Base-by-base conservation (phyloP, 1,140 invertebrate species). In the Drosophila bocqueti region DNA sequence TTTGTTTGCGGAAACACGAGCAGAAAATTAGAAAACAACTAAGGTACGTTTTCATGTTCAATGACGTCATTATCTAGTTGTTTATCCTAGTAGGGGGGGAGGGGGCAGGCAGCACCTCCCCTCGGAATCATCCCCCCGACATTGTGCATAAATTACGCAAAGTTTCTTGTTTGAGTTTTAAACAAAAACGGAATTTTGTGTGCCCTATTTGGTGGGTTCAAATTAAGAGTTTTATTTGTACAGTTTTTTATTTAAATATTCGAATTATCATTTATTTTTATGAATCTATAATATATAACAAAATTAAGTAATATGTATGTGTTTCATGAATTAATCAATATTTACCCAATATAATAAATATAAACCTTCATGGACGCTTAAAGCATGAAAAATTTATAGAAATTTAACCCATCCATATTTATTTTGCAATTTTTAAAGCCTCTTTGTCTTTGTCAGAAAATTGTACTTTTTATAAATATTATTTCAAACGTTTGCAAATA, bases 1-100 rank as follows among this genome's bases (percentile, higher is more conserved):
- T 67, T 67, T 42, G 49, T 40, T 68, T 67, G 67, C 49, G 67
- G 63, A 68, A 71, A 71, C 63, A 54, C 29, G 15, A n/a, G 58
- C 21, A 63, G 40, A 16, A 67, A 55, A 40, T 36, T 46, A 46
- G 10, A 66, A 52, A 46, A 24, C 65, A 67, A 49, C 34, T 36
- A 46, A 63, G 61, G 21, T 42, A 38, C 62, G 31, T 54, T 66
- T 69, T 69, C 31, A 46, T 34, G 40, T 26, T 49, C 49, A 40
- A 68, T 71, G 63, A 71, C 67, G 67, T 71, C 49, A 68, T 45
- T 43, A 43, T 46, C 31, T 46, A 40, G n/a, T 36, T 71, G 67
- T 71, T 71, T 71, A 71, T 67, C 31, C 63, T 38, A 45, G 18
- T 7, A 13, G 18, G 18, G 43, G 43, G 18, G 10, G 18, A 10